These are phyloP conservation scores for Riparia riparia DNA, from an alignment of 2,113 vertebrate species.

Conservation along the genomic window DNA sequence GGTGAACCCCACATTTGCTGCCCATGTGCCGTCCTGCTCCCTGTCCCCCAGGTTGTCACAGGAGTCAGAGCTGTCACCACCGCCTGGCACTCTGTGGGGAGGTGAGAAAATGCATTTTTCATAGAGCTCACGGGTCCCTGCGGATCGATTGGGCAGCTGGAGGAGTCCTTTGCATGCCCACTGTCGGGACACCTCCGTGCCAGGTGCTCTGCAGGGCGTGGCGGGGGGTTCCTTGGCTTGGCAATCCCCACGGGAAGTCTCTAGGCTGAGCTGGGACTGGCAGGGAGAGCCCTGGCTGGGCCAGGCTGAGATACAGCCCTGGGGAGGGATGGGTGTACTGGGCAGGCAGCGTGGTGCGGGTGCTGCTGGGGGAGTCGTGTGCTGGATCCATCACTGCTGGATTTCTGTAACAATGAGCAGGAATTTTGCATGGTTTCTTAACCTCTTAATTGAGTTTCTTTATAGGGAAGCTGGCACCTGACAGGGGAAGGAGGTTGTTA, in stretches of 20 bases:
- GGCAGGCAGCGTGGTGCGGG: accelerated
- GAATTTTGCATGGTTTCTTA: background rate
- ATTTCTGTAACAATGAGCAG: background rate
- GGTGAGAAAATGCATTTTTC: constrained; percentile 28
- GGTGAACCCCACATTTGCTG: accelerated
- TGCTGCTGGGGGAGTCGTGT: background rate
- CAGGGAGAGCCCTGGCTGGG: background rate
- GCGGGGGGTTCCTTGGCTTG: background rate
- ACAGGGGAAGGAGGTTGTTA: background rate
- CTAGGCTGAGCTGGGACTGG: accelerated
- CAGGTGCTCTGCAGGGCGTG: accelerated
- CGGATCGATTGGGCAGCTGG: background rate
- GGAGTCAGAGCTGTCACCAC: background rate
- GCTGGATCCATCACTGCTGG: accelerated
- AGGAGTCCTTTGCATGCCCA: accelerated
- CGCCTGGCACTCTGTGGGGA: accelerated
- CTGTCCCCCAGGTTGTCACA: accelerated
- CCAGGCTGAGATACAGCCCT: background rate
- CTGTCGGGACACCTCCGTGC: background rate
- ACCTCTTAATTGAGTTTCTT: background rate
- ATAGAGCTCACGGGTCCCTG: background rate
- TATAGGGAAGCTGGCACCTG: background rate
- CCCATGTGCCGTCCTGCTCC: accelerated
- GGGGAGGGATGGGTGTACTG: background rate
- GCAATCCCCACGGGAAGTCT: background rate